Conservation (phyloP, 2,888 invertebrate species). For the Palloptera scutellata region DNA sequence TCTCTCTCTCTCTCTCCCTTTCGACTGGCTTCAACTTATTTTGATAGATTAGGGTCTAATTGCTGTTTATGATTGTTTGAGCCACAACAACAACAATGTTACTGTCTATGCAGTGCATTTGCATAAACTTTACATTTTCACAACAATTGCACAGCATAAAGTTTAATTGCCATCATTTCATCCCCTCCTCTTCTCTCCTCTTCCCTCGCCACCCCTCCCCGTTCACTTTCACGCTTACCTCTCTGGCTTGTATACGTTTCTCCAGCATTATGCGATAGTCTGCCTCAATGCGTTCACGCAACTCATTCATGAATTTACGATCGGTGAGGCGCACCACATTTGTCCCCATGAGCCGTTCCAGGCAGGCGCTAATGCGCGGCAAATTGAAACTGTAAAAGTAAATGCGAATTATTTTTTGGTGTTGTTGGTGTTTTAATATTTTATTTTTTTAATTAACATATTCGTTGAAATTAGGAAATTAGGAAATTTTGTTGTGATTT, state of each 20-base stretch:
- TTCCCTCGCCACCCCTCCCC: slow-evolving; percentile 65
- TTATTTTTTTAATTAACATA: not conserved
- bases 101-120: slow-evolving; percentile 9
- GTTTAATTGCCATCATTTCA: slow-evolving; percentile 3
- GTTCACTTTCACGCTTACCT: slow-evolving; percentile 63
- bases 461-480: too few relatives aligned
- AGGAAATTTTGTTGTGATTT: not conserved
- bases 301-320: slow-evolving; percentile 70
- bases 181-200: slow-evolving; percentile 35
- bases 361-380: slow-evolving; percentile 61
- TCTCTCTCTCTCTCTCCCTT: not conserved
- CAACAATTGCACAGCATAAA: not conserved
- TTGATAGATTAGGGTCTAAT: not conserved
- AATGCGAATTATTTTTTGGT: not conserved
- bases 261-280: slow-evolving; percentile 69
- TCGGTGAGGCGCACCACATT: slow-evolving; percentile 72
- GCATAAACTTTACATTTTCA: slow-evolving; percentile 5
- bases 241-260: slow-evolving; percentile 68
- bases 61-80: not conserved
- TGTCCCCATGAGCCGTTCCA: slow-evolving; percentile 64
- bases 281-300: slow-evolving; percentile 69
- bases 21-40: not conserved
- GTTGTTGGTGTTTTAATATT: not conserved
- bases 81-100: too few relatives aligned
- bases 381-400: slow-evolving; percentile 58